Base-by-base conservation (phyloP, 2,888 invertebrate genomes). In the Athalia rosae region DNA sequence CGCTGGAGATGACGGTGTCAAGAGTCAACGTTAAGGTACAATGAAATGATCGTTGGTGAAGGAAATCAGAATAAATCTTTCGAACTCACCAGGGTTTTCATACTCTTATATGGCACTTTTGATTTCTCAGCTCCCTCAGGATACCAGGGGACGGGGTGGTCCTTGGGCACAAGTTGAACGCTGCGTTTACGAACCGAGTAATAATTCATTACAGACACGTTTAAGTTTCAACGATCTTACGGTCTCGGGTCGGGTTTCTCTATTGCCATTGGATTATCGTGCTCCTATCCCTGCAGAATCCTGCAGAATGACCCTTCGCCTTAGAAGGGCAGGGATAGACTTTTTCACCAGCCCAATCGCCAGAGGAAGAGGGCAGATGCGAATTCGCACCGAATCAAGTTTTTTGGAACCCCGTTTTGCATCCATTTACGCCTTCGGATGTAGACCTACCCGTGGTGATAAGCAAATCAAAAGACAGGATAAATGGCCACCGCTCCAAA, bases 371-470 rank as follows among this genome's bases (percentile, higher is more conserved):
- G 94, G 94, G 0, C 94, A 94, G 82, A 94, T 95, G 88, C 93
- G 94, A 83, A 94, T 94, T 2, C 93, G 95, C 88, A 95, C 95
- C 0, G 95, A 95, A 85, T 95, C 96, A 0, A 95, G 95, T 86
- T 96, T 96, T 84, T 92, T 96, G 0, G 96, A 96, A 83, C 96
- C 96, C 0, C 95, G 96, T 11, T 96, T 96, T 84, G 95, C 96
- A 53, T 96, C 96, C 63, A 95, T 96, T 0, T 96, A 96, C 85
- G 96, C 96, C 0, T 96, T 96, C 81, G 95, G 95, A 0, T 96
- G 96, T 84, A 94, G 95, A 84, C 93, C 86, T 0, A 82, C 84
- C 15, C 82, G 86, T 7, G 73, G 81, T 15, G 88, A 87, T 58
- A 88, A 86, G 43, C 87, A 88, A 66, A 88, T 88, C 56, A 88